phyloP scores from a whole-genome alignment of 2,888 invertebrate species.

The Drosophila nigricruria region DNA sequence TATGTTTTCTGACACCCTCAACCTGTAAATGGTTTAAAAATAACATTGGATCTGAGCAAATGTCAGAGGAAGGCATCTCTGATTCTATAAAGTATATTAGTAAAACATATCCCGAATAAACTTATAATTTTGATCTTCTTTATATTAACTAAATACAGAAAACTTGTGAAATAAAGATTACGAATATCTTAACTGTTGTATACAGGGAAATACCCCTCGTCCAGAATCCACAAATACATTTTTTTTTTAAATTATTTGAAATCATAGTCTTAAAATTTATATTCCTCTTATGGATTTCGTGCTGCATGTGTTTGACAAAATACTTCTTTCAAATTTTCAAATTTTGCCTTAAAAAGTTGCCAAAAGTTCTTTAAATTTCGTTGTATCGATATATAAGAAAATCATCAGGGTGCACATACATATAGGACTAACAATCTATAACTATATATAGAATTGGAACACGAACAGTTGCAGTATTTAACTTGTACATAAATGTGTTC shows the following conservation, averaged over 20 bases:
- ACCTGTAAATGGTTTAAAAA: not conserved
- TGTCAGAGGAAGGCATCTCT: not conserved
- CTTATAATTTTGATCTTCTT: not conserved
- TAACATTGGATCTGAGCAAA: not conserved
- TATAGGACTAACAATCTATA: constrained; percentile 12
- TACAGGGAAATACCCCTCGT: not conserved
- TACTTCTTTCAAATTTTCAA: not conserved
- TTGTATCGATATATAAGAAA: not conserved
- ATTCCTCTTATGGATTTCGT: not conserved
- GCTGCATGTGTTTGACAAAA: not conserved
- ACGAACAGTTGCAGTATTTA: constrained; percentile 12
- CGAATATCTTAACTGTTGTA: not conserved
- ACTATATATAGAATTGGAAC: constrained; percentile 24
- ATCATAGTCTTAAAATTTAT: not conserved
- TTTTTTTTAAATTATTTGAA: not conserved
- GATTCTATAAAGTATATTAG: not conserved
- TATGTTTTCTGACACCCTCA: not conserved
- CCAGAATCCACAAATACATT: too few relatives aligned
- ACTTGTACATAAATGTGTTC: constrained; percentile 11
- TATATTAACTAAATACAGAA: not conserved
- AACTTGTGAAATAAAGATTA: not conserved
- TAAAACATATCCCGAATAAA: not conserved
- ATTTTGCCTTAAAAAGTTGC: not conserved
- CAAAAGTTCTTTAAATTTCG: not conserved
- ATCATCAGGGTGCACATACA: constrained; percentile 3